phyloP scores from a whole-genome alignment of 1,140 invertebrate genomes.

The Macrocentrus cingulum region DNA sequence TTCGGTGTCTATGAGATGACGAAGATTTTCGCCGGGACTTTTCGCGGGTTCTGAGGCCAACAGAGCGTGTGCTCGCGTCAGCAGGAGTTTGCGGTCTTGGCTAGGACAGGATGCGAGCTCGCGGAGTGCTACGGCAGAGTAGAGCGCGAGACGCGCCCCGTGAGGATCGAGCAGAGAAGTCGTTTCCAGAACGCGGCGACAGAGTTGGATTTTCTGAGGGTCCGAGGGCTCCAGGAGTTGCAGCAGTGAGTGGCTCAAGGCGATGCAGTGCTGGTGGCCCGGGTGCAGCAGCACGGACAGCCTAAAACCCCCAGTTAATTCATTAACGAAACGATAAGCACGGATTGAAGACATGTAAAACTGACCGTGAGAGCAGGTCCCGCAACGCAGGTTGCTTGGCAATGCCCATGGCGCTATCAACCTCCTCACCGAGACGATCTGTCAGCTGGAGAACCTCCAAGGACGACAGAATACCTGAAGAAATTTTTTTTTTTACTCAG shows the following conservation, averaged over 20 bases:
- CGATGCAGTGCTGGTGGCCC: constrained; percentile 79
- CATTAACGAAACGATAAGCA: neutral
- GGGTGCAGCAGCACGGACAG: constrained; percentile 71
- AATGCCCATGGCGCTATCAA: constrained; percentile 63
- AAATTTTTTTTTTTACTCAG: neutral
- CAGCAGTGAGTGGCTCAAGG: constrained; percentile 76
- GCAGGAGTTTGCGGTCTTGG: constrained; percentile 51
- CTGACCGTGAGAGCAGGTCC: constrained; percentile 48
- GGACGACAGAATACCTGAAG: constrained; percentile 50
- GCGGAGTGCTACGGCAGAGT: constrained; percentile 70
- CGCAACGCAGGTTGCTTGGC: constrained; percentile 38
- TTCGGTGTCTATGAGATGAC: constrained; percentile 47
- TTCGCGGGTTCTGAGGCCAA: constrained; percentile 58
- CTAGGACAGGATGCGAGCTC: constrained; percentile 66
- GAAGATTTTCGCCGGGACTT: constrained; percentile 58
- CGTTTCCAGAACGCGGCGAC: constrained; percentile 67
- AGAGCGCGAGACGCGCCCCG: constrained; percentile 69
- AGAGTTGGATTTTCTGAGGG: constrained; percentile 65
- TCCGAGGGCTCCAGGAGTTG: constrained; percentile 67
- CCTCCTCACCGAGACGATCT: constrained; percentile 72
- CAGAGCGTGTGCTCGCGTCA: constrained; percentile 54
- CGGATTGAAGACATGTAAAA: neutral
- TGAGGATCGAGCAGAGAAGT: constrained; percentile 70
- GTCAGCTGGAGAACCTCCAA: constrained; percentile 65
- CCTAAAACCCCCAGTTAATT: constrained; percentile 38